phyloP scores from a whole-genome alignment of 1,140 invertebrate genomes.

The Apocrypta bakeri region DNA sequence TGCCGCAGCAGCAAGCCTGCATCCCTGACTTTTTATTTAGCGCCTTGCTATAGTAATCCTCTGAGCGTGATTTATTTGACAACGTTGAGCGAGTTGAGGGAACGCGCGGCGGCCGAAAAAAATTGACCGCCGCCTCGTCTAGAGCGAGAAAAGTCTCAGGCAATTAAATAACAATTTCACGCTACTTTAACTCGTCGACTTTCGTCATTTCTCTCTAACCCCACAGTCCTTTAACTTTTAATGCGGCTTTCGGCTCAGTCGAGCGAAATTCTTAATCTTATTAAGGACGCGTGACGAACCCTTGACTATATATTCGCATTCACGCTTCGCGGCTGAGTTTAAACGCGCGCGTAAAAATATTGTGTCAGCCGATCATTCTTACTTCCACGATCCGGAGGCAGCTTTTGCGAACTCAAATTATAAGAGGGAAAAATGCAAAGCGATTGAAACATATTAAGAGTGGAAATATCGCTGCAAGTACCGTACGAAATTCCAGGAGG shows the following conservation, averaged over 20 bases:
- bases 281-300: conserved; percentile 63
- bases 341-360: conserved; percentile 66
- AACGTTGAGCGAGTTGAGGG: conserved; percentile 46
- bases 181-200: conserved; percentile 58
- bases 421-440: too few species aligned
- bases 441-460: too few species aligned
- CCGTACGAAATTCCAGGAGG: too few species aligned
- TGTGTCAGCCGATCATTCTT: conserved; percentile 62
- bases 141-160: conserved; percentile 47
- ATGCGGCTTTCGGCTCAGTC: too few species aligned
- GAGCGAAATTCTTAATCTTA: conserved; percentile 60
- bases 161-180: conserved; percentile 69
- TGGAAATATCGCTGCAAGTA: too few species aligned
- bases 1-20: too few species aligned
- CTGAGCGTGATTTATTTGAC: conserved; percentile 40
- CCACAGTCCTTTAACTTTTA: conserved; percentile 12
- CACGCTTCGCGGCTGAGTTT: not conserved
- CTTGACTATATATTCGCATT: too few species aligned
- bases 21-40: not conserved
- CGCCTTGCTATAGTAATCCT: not conserved
- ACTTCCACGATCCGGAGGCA: not conserved
- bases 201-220: conserved; percentile 48
- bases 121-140: conserved; percentile 44
- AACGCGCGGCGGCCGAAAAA: conserved; percentile 50
- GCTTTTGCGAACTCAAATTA: too few species aligned